Evolutionary conservation across 2,888 invertebrate genomes (phyloP), one percentile per base, ranked within the genome.

Genomic region (Clusia tigrina): DNA sequence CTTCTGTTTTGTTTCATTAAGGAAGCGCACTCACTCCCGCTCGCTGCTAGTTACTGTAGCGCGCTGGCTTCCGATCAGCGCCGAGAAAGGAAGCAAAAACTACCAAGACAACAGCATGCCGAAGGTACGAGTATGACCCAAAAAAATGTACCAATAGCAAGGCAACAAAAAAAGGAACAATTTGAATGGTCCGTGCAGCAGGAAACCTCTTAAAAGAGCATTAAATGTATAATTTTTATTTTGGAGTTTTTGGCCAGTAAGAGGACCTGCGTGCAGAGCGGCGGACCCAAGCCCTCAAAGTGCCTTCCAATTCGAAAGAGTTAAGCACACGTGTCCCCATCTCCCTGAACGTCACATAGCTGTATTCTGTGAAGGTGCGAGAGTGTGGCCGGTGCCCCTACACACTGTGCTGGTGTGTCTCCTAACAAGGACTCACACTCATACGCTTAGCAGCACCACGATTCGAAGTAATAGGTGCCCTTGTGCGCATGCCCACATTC

Each of bases 1-100:
- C 10, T 55, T 55, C 20, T 52, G 51, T 24, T 53, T n/a, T 60
- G 65, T 63, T 66, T 69, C 65, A 70, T 71, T 68, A 69, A 74
- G 74, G 74, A 76, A 76, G 75, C 22, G 15, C 37, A 9, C 3
- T 18, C 74, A 67, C 65, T 66, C 67, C 58, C 60, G 62, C 62
- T 55, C 46, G 59, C 58, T 62, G 37, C 62, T 32, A 54, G 70
- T 72, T 67, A 70, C 69, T 76, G 66, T 65, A n/a, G n/a, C n/a
- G n/a, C n/a, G n/a, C n/a, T 72, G 74, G 76, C 74, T 75, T 77
- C 74, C 74, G 74, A 77, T 75, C 66, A 67, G 75, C 74, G 74
- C 71, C 75, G 10, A 22, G 20, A 48, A 22, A 20, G 5, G 48
- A 48, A 48, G 15, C 18, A 9, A 20, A 48, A 48, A n/a, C n/a